Conservation (phyloP, 2,797 vertebrate species). For the Helostoma temminkii region DNA sequence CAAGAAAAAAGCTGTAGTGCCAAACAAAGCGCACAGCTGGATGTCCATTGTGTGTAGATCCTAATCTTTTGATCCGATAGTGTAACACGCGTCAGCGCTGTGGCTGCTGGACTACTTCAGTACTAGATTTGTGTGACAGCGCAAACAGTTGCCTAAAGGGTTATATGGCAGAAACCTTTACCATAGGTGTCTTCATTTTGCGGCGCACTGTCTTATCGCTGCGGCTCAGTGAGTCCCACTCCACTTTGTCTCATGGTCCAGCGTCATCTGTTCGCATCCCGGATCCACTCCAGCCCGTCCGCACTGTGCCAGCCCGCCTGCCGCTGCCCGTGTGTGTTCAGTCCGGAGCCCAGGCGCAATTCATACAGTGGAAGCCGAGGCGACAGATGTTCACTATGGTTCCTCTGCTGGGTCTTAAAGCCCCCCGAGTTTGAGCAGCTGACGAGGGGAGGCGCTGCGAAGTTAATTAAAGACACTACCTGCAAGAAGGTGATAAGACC, state of each 20-base stretch:
- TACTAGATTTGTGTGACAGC: slow-evolving; percentile 27
- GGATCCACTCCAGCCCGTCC: slow-evolving; percentile 38
- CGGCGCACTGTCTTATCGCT: slow-evolving; percentile 79
- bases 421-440: slow-evolving; percentile 38
- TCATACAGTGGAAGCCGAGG: slow-evolving; percentile 65
- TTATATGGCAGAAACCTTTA: slow-evolving; percentile 78
- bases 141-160: slow-evolving; percentile 36
- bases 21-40: slow-evolving; percentile 69
- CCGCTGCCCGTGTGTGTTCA: slow-evolving; percentile 55
- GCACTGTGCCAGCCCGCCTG: slow-evolving; percentile 76
- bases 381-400: slow-evolving; percentile 79
- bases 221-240: slow-evolving; percentile 80
- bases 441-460: slow-evolving; percentile 4
- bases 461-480: slow-evolving; percentile 62
- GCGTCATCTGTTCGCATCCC: slow-evolving; percentile 46
- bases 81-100: slow-evolving; percentile 33
- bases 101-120: slow-evolving; percentile 44
- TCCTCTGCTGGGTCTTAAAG: slow-evolving; percentile 83
- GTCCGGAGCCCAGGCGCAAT: slow-evolving; percentile 67
- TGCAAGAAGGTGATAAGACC: slow-evolving; percentile 61
- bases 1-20: slow-evolving; percentile 39
- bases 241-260: slow-evolving; percentile 82
- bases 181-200: slow-evolving; percentile 97
- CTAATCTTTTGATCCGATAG: slow-evolving; percentile 72
- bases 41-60: slow-evolving; percentile 64